phyloP scores from a whole-genome alignment of 2,888 invertebrate genomes.

The Archips crataeganus region DNA sequence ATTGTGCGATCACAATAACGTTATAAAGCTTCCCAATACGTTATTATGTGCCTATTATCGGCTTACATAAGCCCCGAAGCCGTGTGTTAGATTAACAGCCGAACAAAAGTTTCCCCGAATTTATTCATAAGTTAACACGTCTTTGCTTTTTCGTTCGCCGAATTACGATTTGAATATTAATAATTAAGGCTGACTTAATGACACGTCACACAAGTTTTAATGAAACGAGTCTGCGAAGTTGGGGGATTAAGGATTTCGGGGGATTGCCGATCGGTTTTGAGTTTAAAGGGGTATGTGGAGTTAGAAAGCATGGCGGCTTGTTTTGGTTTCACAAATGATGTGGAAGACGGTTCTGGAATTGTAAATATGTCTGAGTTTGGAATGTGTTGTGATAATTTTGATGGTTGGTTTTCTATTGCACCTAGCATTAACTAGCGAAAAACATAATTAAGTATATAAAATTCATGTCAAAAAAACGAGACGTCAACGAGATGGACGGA shows the following conservation, averaged over 20 bases:
- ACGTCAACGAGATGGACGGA: too few relatives aligned
- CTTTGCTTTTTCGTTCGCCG: conserved; percentile 74
- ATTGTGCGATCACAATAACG: conserved; percentile 27
- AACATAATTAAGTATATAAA: too few relatives aligned
- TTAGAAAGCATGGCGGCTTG: conserved; percentile 2
- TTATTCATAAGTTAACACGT: conserved; percentile 77
- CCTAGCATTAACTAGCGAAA: too few relatives aligned
- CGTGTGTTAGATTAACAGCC: conserved; percentile 17
- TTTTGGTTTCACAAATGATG: background rate
- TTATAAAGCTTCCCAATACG: conserved; percentile 30
- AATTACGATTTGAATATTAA: conserved; percentile 83
- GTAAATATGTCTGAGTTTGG: background rate
- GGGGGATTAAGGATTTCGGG: conserved; percentile 67
- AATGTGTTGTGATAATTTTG: background rate
- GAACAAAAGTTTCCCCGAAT: conserved; percentile 54
- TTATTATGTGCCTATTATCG: conserved; percentile 33
- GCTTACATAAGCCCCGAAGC: conserved; percentile 26
- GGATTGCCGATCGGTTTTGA: conserved; percentile 46
- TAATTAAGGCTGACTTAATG: conserved; percentile 80
- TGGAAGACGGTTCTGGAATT: background rate
- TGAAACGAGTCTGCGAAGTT: conserved; percentile 79
- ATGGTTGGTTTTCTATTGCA: background rate
- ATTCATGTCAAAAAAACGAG: too few relatives aligned
- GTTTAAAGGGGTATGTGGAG: conserved; percentile 33
- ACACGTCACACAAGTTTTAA: conserved; percentile 84